Evolutionary conservation across 1,140 invertebrate genomes (phyloP).

Genomic region (honey bee (Apis mellifera)): Amel_HAv3.1 CM009937.2:4861501-4862000

Average conservation of each 20-base stretch:
- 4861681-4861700: slow-evolving; percentile 7
- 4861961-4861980: slow-evolving; percentile 41
- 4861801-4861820: slow-evolving; percentile 79
- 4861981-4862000: slow-evolving; percentile 49
- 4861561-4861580: neutral
- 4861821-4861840: slow-evolving; percentile 79
- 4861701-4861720: slow-evolving; percentile 22
- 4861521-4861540: slow-evolving; percentile 72
- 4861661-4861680: slow-evolving; percentile 26
- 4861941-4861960: slow-evolving; percentile 61
- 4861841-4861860: slow-evolving; percentile 32
- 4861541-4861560: slow-evolving; percentile 54
- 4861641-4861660: slow-evolving; percentile 11
- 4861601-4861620: slow-evolving; percentile 42
- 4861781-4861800: slow-evolving; percentile 77
- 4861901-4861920: slow-evolving; percentile 16
- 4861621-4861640: slow-evolving; percentile 50
- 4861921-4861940: slow-evolving; percentile 57
- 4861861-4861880: slow-evolving; percentile 42
- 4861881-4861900: neutral
- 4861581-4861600: neutral
- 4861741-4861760: slow-evolving; percentile 68
- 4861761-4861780: slow-evolving; percentile 43
- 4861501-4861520: slow-evolving; percentile 73
- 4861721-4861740: slow-evolving; percentile 45